Conservation (phyloP, 2,113 vertebrate genomes). For the Anseranas semipalmata region DNA sequence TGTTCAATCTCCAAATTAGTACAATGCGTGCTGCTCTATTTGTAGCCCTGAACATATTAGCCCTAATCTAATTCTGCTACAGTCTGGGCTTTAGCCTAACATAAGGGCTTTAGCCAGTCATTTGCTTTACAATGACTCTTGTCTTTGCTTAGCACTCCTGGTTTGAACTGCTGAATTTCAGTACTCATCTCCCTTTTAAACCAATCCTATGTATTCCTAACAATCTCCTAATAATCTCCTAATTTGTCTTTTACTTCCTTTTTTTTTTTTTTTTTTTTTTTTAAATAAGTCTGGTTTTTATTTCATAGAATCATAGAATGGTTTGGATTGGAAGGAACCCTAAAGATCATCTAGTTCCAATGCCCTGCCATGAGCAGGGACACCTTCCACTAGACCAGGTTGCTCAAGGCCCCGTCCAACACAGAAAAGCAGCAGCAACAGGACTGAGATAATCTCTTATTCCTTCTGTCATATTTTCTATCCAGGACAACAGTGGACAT, state of each 20-base stretch:
- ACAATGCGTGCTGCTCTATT: not conserved
- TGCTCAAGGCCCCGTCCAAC: not conserved
- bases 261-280: not conserved
- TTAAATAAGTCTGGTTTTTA: not conserved
- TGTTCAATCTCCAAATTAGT: not conserved
- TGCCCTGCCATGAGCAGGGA: too few relatives aligned
- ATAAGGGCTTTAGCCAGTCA: not conserved
- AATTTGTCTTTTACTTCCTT: not conserved
- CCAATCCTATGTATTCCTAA: not conserved
- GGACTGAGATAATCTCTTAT: not conserved
- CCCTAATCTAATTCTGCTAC: not conserved
- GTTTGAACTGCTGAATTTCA: accelerated
- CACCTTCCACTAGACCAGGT: not conserved
- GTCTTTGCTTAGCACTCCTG: accelerated
- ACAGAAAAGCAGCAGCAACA: not conserved
- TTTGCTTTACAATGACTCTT: not conserved
- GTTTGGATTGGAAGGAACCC: not conserved
- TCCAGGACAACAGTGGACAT: not conserved
- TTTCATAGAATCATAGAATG: not conserved
- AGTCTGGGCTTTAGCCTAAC: not conserved
- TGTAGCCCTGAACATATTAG: not conserved
- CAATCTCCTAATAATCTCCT: not conserved
- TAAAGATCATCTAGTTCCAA: not conserved
- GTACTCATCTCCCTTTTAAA: not conserved
- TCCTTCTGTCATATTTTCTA: not conserved